phyloP scores from a whole-genome alignment of 2,888 invertebrate species.

The Scaptomyza polygonia region DNA sequence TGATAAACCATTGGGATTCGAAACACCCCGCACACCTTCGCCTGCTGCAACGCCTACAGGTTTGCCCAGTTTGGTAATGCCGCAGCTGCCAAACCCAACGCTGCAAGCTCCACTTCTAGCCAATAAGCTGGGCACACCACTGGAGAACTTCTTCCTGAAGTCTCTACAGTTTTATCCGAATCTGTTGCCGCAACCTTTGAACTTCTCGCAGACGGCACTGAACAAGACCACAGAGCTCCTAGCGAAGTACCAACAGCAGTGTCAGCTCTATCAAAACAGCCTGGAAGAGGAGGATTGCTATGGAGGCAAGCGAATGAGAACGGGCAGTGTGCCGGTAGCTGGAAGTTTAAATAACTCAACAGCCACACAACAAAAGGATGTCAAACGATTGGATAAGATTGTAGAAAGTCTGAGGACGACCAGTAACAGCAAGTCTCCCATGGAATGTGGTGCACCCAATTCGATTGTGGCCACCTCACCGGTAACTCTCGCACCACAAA shows the following conservation, averaged over 20 bases:
- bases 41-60: slow-evolving; percentile 55
- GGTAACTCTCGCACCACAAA: slow-evolving; percentile 58
- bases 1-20: slow-evolving; percentile 56
- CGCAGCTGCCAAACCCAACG: slow-evolving; percentile 62
- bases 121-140: slow-evolving; percentile 79
- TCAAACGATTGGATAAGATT: slow-evolving; percentile 84
- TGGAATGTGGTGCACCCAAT: slow-evolving; percentile 60
- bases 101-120: slow-evolving; percentile 61
- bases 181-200: slow-evolving; percentile 83
- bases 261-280: slow-evolving; percentile 79
- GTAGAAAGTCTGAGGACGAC: slow-evolving; percentile 80
- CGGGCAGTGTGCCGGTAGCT: slow-evolving; percentile 4
- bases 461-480: slow-evolving; percentile 70
- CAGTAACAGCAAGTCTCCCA: slow-evolving; percentile 54
- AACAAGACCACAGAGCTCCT: slow-evolving; percentile 83
- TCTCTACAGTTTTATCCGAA: slow-evolving; percentile 84
- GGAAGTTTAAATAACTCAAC: slow-evolving; percentile 13
- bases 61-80: slow-evolving; percentile 47
- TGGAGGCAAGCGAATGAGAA: slow-evolving; percentile 71
- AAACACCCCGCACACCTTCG: slow-evolving; percentile 56
- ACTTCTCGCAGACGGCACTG: slow-evolving; percentile 84
- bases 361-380: slow-evolving; percentile 77
- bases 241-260: slow-evolving; percentile 84
- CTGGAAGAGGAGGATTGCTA: slow-evolving; percentile 65
- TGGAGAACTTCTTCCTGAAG: slow-evolving; percentile 84